Evolutionary conservation across 2,113 vertebrate genomes (phyloP), one percentile per base, ranked within the genome.

Genomic region (Sturnus vulgaris): DNA sequence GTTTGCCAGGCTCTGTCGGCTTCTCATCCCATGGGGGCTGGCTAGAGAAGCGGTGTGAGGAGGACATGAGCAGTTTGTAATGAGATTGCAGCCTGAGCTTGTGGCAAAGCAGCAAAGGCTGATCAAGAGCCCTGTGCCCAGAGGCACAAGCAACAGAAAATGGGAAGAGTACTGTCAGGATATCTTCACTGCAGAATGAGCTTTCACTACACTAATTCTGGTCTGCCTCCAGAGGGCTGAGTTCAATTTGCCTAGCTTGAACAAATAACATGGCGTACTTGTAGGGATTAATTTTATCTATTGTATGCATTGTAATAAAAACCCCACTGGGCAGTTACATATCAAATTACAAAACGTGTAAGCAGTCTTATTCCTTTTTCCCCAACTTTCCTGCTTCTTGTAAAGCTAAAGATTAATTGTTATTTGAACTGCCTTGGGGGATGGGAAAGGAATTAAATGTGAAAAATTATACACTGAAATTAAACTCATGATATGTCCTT

Each of bases 281-380:
- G 84, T 90, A 93, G 15, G 92, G 96, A 96, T 96, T 96, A 94
- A 82, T 95, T 94, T 93, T 94, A 93, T 94, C 92, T 96, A 21
- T 64, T 85, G 57, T 40, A 49, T 64, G 57, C 57, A 91, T 94
- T 96, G 87, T 95, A 92, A 92, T 94, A 96, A 95, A 89, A 94
- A 18, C n/a, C 78, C 93, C 78, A 71, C 57, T 93, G 82, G 92
- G 90, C 52, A 91, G 82, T 71, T 92, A 87, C 92, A 71, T 86
- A 95, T 72, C 90, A 89, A 94, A 96, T 95, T 96, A 91, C 61
- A 91, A 91, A 89, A 94, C 0, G 20, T 87, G 53, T 95, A 91
- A 89, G 90, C 69, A 87, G 84, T 31, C 49, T 92, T 86, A 91
- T 68, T 92, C n/a, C 18, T 85, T 84, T 94, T 85, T 5, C 16